Base-by-base conservation (phyloP, 2,797 vertebrate genomes). In the Caiman crocodilus region DNA sequence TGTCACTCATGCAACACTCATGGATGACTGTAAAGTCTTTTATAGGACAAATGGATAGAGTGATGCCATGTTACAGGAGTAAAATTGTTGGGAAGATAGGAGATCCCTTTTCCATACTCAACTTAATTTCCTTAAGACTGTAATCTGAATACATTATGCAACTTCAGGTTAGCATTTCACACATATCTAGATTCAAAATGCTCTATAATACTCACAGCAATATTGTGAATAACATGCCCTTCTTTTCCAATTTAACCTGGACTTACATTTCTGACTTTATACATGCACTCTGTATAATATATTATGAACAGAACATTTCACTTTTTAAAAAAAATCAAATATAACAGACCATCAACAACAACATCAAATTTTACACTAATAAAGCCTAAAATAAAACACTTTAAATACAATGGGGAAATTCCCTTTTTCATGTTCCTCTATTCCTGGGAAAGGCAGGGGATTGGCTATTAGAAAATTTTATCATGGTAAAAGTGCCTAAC, bases 41-140 rank as follows among this genome's bases (percentile, higher is more conserved):
- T 81, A 50, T 92, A 92, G 80, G 82, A 32, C 87, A 93, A 79
- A 88, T 0, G 84, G 88, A 90, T 60, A 85, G 79, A 76, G 71
- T 96, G 89, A 93, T 76, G 88, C 78, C 0, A 0, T 90, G 84
- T 8, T 4, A 16, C 87, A 83, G 93, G 81, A 86, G 55, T 18
- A 91, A 93, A 16, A 86, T 10, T 18, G 73, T 1, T 59, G 74
- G 63, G 4, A 30, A 80, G 78, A 26, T 16, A 5, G 20, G 32
- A 21, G 83, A 90, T 87, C 56, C 58, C 71, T 80, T 80, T 71
- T 82, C 89, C 87, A 76, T 80, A 32, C 76, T 90, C 76, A 67
- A 85, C 57, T 90, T 76, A 7, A 50, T 50, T 50, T 50, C 42
- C 42, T 50, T 50, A 50, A 10, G 42, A 50, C 42, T 50, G 42